Conservation (phyloP, 1,140 invertebrate genomes). For the Zophobas morio region DNA sequence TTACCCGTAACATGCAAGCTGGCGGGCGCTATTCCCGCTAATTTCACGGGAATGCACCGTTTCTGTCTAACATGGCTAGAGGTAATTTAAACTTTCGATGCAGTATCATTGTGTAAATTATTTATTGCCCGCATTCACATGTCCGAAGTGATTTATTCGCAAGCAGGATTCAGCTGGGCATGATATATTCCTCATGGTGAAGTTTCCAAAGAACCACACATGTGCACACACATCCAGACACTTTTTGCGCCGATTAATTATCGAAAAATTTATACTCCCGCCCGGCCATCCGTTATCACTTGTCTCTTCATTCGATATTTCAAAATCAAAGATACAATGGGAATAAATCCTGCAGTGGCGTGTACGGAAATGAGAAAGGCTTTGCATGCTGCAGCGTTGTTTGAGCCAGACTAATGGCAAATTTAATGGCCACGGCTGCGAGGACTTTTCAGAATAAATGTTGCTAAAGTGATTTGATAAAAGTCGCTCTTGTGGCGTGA, state of each 20-base stretch:
- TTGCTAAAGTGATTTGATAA: conserved; percentile 34
- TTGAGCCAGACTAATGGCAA: conserved; percentile 28
- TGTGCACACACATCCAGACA: neutral
- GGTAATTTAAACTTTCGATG: conserved; percentile 48
- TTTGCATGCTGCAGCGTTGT: conserved; percentile 32
- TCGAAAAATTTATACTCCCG: conserved; percentile 20
- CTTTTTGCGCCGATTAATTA: conserved; percentile 33
- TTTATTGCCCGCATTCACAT: conserved; percentile 49
- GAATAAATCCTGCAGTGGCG: conserved; percentile 36
- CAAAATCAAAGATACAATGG: conserved; percentile 1
- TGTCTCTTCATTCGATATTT: neutral
- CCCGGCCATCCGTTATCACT: conserved; percentile 14
- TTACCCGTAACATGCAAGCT: conserved; percentile 18
- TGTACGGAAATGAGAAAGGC: conserved; percentile 31
- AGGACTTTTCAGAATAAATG: conserved; percentile 29
- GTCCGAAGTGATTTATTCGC: conserved; percentile 39
- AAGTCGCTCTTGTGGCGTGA: conserved; percentile 29
- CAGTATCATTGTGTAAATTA: conserved; percentile 49
- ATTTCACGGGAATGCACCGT: conserved; percentile 38
- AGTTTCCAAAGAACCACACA: conserved; percentile 22
- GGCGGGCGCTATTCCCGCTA: conserved; percentile 25
- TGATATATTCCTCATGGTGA: conserved; percentile 27
- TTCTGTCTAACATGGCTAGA: conserved; percentile 33
- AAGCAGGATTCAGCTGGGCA: conserved; percentile 17
- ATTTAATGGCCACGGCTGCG: conserved; percentile 29